These are phyloP conservation scores for Oscheius myriophilus DNA, from an alignment of 2,888 invertebrate species.

Conservation along the genomic window DNA sequence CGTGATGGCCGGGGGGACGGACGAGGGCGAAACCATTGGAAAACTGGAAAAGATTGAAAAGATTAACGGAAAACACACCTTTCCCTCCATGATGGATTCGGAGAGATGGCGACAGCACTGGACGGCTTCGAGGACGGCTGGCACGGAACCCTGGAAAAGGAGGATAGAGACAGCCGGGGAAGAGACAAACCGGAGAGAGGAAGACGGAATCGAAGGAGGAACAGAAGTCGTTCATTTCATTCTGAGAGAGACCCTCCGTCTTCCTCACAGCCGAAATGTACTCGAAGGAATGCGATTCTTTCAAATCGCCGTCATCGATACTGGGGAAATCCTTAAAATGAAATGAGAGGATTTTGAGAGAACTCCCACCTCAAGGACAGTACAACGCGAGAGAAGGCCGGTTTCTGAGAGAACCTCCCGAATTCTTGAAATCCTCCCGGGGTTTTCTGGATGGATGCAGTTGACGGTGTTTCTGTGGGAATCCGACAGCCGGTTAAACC, in stretches of 20 bases:
- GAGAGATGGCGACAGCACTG: conserved; percentile 44
- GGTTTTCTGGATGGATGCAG: conserved; percentile 46
- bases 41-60: conserved; percentile 28
- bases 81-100: conserved; percentile 35
- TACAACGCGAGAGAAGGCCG: conserved; percentile 39
- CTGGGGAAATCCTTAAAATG: conserved; percentile 20
- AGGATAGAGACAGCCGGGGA: neutral
- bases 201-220: conserved; percentile 48
- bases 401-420: conserved; percentile 33
- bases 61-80: conserved; percentile 24
- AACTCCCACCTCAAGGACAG: conserved; percentile 32
- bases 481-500: conserved; percentile 40
- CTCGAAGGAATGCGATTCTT: conserved; percentile 32
- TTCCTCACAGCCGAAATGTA: conserved; percentile 28
- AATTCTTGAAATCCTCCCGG: conserved; percentile 39
- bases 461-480: conserved; percentile 40
- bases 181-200: conserved; percentile 36
- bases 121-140: conserved; percentile 41
- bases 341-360: neutral
- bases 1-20: conserved; percentile 87
- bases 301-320: conserved; percentile 41
- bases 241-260: conserved; percentile 28
- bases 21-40: conserved; percentile 53
- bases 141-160: conserved; percentile 28
- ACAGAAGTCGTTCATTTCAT: conserved; percentile 37